Conservation (phyloP, 2,797 vertebrate species). For the Anguilla pacifica region DNA sequence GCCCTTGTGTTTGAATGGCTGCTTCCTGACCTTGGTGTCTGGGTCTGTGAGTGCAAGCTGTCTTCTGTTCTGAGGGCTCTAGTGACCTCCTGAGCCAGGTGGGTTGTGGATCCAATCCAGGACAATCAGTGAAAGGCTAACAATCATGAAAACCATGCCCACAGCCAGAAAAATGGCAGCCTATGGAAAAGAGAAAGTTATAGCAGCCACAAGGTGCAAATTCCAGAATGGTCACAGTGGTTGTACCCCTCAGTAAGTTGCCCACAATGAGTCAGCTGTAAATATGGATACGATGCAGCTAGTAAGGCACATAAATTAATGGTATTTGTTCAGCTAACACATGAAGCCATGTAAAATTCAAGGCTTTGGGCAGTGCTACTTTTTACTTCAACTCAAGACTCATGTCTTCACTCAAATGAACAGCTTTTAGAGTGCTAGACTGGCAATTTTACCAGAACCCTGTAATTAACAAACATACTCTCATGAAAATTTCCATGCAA, state of each 20-base stretch:
- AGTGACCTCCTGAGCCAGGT: constrained; percentile 79
- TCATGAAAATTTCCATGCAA: background rate
- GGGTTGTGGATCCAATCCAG: constrained; percentile 94
- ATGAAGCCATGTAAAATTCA: background rate
- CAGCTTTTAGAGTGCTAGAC: background rate
- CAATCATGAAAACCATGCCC: constrained; percentile 92
- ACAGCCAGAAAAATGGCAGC: constrained; percentile 85
- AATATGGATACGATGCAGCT: no score
- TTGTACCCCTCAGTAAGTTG: background rate
- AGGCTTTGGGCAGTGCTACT: background rate
- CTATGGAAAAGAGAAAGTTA: constrained; percentile 57
- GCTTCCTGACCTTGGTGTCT: constrained; percentile 32
- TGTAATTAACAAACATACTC: background rate
- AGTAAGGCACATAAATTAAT: background rate
- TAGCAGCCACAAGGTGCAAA: background rate
- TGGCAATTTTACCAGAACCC: background rate
- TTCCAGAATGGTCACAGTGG: background rate
- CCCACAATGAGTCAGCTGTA: no score
- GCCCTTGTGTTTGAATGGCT: background rate
- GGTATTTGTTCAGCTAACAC: background rate
- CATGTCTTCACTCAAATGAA: background rate
- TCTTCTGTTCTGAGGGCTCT: constrained; percentile 51
- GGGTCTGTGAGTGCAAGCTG: constrained; percentile 17
- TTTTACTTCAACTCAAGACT: background rate
- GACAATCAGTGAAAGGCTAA: constrained; percentile 91